A percentile compares a stretch with the other conserved stretches of the same genome.
These are phyloP conservation scores for Trilocha varians DNA, from an alignment of 2,888 invertebrate genomes.

Conservation along the genomic window DNA sequence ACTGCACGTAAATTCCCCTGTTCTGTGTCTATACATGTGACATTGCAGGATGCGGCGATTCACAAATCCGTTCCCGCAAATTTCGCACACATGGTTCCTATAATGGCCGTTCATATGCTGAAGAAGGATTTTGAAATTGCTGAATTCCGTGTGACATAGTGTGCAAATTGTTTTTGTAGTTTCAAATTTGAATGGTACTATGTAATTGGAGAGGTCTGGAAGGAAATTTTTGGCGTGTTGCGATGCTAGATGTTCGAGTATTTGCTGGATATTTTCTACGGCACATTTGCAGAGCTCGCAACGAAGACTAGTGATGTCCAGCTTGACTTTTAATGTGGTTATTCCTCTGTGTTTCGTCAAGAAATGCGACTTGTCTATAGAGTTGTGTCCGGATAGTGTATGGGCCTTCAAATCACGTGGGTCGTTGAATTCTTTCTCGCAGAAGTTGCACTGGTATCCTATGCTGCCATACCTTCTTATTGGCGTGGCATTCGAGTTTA, in stretches of 20 bases:
- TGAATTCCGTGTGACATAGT: slow-evolving; percentile 23
- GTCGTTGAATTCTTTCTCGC: slow-evolving; percentile 22
- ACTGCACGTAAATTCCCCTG: slow-evolving; percentile 31
- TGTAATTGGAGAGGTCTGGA: slow-evolving; percentile 26
- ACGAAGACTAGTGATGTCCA: slow-evolving; percentile 34
- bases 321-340: slow-evolving; percentile 25
- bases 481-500: slow-evolving; percentile 30
- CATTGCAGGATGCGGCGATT: slow-evolving; percentile 32
- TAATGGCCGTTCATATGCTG: slow-evolving; percentile 49
- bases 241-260: slow-evolving; percentile 25
- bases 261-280: slow-evolving; percentile 18
- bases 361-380: slow-evolving; percentile 14
- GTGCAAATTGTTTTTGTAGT: slow-evolving; percentile 20
- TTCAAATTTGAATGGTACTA: slow-evolving; percentile 36
- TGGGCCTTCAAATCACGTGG: slow-evolving; percentile 29
- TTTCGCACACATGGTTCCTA: slow-evolving; percentile 59
- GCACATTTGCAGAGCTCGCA: slow-evolving; percentile 28
- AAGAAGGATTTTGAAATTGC: slow-evolving; percentile 35
- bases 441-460: slow-evolving; percentile 35
- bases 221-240: slow-evolving; percentile 25
- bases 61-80: slow-evolving; percentile 59
- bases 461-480: slow-evolving; percentile 28
- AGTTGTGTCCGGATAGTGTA: slow-evolving; percentile 19
- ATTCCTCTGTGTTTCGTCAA: slow-evolving; percentile 14
- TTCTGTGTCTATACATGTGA: slow-evolving; percentile 41